These are phyloP conservation scores for Mercenaria mercenaria DNA, from an alignment of 1,140 invertebrate genomes.

Conservation along the genomic window DNA sequence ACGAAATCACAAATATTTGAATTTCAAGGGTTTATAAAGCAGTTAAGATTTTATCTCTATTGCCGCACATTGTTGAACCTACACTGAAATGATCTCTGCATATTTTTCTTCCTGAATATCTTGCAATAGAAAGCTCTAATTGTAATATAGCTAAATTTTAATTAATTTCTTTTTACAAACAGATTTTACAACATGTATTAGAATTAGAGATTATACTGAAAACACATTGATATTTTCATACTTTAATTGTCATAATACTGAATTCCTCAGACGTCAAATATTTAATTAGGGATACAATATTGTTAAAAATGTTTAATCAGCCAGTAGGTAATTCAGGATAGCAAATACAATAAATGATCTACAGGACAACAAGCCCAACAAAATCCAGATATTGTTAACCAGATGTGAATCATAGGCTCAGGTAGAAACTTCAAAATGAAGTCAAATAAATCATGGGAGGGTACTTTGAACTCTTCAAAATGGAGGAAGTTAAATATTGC, in stretches of 20 bases:
- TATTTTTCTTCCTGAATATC: too few species aligned
- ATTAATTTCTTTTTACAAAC: too few species aligned
- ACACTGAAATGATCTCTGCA: too few species aligned
- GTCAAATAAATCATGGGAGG: not conserved
- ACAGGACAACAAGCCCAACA: not conserved
- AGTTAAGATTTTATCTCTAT: too few species aligned
- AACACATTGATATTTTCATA: too few species aligned
- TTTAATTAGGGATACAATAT: not conserved
- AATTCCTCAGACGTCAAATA: not conserved
- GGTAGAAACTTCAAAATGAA: constrained; percentile 6
- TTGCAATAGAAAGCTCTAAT: too few species aligned
- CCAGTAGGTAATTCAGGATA: not conserved
- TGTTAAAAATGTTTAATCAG: not conserved
- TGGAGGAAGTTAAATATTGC: too few species aligned
- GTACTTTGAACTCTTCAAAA: not conserved
- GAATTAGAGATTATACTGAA: too few species aligned
- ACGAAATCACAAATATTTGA: not conserved
- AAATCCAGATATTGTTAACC: not conserved
- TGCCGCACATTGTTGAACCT: too few species aligned
- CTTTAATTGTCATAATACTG: too few species aligned
- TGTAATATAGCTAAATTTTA: too few species aligned
- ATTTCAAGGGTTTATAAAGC: not conserved
- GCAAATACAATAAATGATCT: not conserved
- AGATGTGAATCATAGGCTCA: not conserved
- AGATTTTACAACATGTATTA: too few species aligned